Evolutionary conservation across 2,888 invertebrate species (phyloP).

Genomic region (Aphidoletes aphidimyza): DNA sequence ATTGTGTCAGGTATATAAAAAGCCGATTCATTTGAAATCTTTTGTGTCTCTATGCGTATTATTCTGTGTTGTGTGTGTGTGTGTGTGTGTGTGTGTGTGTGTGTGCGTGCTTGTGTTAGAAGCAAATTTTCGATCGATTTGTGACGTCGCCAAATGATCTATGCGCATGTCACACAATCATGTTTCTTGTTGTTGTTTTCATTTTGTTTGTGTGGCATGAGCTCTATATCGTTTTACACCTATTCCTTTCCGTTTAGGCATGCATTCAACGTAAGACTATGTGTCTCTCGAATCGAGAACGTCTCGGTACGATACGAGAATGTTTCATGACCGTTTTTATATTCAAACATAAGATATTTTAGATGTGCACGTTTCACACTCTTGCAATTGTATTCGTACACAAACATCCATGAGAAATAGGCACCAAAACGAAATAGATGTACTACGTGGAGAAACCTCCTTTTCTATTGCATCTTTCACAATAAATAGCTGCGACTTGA

Average conservation of each 20-base stretch:
- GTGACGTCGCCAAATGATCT: conserved; percentile 3
- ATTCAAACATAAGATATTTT: neutral
- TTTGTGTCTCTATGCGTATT: too few species aligned
- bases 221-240: neutral
- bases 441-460: conserved; percentile 28
- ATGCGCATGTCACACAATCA: conserved; percentile 39
- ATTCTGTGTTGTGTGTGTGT: neutral
- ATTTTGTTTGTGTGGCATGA: neutral
- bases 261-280: neutral
- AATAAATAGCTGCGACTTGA: neutral
- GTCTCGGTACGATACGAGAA: too few species aligned
- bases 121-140: conserved; percentile 31
- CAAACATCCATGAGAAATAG: neutral
- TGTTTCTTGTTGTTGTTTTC: neutral
- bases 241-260: conserved; percentile 5
- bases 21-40: neutral
- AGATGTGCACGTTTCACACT: too few species aligned
- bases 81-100: neutral
- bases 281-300: too few species aligned
- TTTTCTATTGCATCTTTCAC: conserved; percentile 11
- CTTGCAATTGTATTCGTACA: too few species aligned
- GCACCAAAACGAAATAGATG: neutral
- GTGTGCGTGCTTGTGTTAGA: neutral
- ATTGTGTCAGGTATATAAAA: conserved; percentile 23
- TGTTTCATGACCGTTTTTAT: conserved; percentile 26